Percentiles rank a stretch among this genome's conserved stretches.
phyloP scores from a whole-genome alignment of 2,797 vertebrate species.

The Spinibarbus caldwelli region DNA sequence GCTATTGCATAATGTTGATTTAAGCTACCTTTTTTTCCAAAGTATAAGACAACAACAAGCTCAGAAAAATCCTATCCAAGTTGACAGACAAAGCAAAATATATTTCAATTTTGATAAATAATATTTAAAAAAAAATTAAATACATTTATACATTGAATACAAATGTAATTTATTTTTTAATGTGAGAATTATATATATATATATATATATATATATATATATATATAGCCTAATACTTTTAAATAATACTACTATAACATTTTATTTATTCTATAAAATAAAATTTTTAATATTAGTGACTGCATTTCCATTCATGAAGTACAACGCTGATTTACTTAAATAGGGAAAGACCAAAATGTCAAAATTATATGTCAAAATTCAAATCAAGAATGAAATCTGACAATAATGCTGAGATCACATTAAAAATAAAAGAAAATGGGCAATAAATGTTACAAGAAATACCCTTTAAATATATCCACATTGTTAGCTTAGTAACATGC shows the following conservation, averaged over 20 bases:
- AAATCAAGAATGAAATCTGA: not conserved
- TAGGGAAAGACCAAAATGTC: no score
- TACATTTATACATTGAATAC: not conserved
- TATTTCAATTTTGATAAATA: not conserved
- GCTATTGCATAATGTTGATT: not conserved
- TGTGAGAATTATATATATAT: not conserved
- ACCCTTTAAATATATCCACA: not conserved
- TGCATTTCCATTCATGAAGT: not conserved
- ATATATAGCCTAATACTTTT: no score
- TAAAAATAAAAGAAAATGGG: no score
- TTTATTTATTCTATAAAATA: not conserved
- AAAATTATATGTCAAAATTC: not conserved
- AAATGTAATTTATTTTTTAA: not conserved
- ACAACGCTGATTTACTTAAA: no score
- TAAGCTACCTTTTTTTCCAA: not conserved
- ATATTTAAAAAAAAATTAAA: not conserved
- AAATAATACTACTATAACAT: no score
- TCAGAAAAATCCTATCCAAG: not conserved
- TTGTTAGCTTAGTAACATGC: not conserved
- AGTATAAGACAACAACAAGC: not conserved
- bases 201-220: no score
- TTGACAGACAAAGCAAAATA: not conserved
- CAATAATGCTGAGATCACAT: not conserved
- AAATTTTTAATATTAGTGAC: not conserved
- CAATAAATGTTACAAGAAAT: not conserved